These are phyloP conservation scores for Ptychodera flava DNA, from an alignment of 35 echinoderm and acorn worm genomes.

Conservation along the genomic window DNA sequence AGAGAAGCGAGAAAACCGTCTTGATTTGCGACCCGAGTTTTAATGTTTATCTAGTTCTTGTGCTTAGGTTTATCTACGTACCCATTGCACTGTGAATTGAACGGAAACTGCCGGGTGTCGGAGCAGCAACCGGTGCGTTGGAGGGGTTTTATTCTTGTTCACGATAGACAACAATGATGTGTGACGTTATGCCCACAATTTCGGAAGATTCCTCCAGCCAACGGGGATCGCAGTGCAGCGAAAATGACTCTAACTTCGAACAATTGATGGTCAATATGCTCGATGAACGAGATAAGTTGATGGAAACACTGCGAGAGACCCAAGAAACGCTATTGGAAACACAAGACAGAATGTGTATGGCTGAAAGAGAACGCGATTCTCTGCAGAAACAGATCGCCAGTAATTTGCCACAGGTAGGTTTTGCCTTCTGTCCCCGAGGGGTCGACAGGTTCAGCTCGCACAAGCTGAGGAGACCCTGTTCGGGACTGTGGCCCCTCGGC, in stretches of 20 bases:
- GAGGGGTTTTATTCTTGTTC: neutral
- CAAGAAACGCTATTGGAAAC: slow-evolving; percentile 63
- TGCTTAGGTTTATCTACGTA: neutral
- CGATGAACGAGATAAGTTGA: slow-evolving; percentile 84
- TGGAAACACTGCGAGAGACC: slow-evolving; percentile 90
- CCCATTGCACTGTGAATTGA: neutral
- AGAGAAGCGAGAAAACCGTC: neutral
- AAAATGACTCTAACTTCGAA: slow-evolving; percentile 92
- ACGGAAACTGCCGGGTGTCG: neutral
- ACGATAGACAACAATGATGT: slow-evolving; percentile 69
- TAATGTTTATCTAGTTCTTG: neutral
- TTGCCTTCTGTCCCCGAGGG: neutral
- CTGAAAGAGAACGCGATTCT: slow-evolving; percentile 74
- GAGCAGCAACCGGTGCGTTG: neutral
- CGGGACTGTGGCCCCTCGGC: neutral
- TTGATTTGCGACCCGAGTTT: neutral
- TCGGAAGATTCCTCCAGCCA: slow-evolving; percentile 87
- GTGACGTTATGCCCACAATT: slow-evolving; percentile 98
- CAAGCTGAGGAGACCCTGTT: neutral
- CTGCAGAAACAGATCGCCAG: slow-evolving; percentile 83
- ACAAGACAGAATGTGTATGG: slow-evolving; percentile 60
- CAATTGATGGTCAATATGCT: slow-evolving; percentile 99
- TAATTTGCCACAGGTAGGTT: slow-evolving; percentile 78
- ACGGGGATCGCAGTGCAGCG: slow-evolving; percentile 72
- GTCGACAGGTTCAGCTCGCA: neutral